Conservation (phyloP, 2,113 vertebrate genomes). For the Oceanites oceanicus region DNA sequence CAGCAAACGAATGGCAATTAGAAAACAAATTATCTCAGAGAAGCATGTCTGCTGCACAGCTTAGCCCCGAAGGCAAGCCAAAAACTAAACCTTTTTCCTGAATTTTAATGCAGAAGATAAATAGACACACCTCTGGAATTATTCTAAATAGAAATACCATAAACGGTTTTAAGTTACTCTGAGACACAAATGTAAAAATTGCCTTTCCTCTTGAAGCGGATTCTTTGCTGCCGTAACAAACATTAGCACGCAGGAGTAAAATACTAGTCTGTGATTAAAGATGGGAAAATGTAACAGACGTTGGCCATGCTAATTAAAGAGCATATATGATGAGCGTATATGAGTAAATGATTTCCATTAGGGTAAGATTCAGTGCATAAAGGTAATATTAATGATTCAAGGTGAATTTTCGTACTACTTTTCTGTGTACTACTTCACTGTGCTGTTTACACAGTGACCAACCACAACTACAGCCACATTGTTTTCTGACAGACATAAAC, state of each 20-base stretch:
- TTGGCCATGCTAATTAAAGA: conserved; percentile 19
- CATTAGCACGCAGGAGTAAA: neutral
- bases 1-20: conserved; percentile 83
- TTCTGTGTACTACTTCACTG: neutral
- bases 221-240: conserved; percentile 13
- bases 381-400: neutral
- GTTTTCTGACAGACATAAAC: neutral
- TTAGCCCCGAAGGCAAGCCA: conserved; percentile 78
- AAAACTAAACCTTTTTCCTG: conserved; percentile 76
- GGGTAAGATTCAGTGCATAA: neutral
- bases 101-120: conserved; percentile 78
- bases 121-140: conserved; percentile 74
- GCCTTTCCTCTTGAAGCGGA: conserved; percentile 1
- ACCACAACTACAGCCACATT: neutral
- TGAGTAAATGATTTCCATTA: neutral
- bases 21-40: conserved; percentile 84
- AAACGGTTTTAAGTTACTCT: conserved; percentile 54
- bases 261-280: neutral
- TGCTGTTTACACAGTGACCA: neutral
- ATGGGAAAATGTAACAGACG: conserved; percentile 10
- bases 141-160: conserved; percentile 68
- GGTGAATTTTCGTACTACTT: neutral
- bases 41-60: conserved; percentile 77
- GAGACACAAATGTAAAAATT: conserved; percentile 32
- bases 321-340: neutral